Percentiles rank a stretch among this genome's conserved stretches.
These are phyloP conservation scores for Peromyscus melanophrys DNA, from an alignment of 2,797 vertebrate genomes.

Conservation along the genomic window DNA sequence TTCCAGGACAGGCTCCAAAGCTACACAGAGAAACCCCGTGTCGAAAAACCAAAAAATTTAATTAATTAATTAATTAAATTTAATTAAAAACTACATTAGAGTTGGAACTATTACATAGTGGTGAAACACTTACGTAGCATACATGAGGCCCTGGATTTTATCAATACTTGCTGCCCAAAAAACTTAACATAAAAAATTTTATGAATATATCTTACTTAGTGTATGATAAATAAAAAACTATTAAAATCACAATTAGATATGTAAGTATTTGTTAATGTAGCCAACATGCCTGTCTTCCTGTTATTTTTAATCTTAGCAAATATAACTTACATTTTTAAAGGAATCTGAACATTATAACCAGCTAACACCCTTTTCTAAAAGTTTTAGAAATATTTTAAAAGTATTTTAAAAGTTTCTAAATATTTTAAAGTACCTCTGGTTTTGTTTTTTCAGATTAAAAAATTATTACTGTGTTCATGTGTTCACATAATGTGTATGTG, in stretches of 20 bases:
- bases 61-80: no score
- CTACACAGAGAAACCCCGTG: no score
- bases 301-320: slow-evolving; percentile 64
- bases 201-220: slow-evolving; percentile 51
- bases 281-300: background rate
- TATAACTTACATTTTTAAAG: slow-evolving; percentile 46
- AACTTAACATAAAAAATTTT: background rate
- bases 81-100: slow-evolving; percentile 4
- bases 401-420: background rate
- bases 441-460: background rate
- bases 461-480: background rate
- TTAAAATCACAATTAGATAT: slow-evolving; percentile 65
- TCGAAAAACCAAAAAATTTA: no score
- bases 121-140: background rate
- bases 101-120: background rate
- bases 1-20: no score
- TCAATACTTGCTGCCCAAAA: background rate
- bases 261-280: slow-evolving; percentile 26
- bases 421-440: slow-evolving; percentile 22
- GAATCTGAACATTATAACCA: slow-evolving; percentile 28
- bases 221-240: slow-evolving; percentile 38
- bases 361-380: slow-evolving; percentile 59
- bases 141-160: background rate
- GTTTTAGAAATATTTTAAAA: no score
- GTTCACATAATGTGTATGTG: background rate